Evolutionary conservation across 1,140 invertebrate species (phyloP), one percentile per base, ranked within the genome.

Genomic region (Brachionus sp.): DNA sequence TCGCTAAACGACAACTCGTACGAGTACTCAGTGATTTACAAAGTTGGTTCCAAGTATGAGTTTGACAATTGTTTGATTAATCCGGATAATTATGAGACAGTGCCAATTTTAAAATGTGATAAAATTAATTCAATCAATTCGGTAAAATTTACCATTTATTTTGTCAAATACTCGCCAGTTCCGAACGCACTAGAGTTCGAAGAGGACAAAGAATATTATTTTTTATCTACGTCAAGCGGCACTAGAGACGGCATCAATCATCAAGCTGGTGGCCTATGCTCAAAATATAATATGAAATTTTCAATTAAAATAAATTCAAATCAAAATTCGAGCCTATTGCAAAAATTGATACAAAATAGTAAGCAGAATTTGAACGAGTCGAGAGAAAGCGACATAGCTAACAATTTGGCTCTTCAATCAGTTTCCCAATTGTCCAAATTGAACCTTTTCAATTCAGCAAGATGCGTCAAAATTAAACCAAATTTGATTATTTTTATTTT

Each of bases 131-230:
- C 62, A 29, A 35, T 25, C 19, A 80, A 62, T 80, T 37, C 77
- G 12, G 77, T 80, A 3, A 80, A 80, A 33, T 80, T 80, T 44
- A 80, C 77, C 57, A 62, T 80, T 50, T 80, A 80, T 80, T 80
- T 80, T 66, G 62, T 80, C 5, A 80, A 80, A 66, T 80, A 42
- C n/a, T 80, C 77, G 29, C 77, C 77, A 62, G 77, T 80, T 9
- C 77, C 77, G 16, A 80, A 80, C 33, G 77, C 77, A 33, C 39
- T 80, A 5, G 77, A 80, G n/a, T 80, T 80, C 50, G 62, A 66
- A 35, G 77, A 80, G 29, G 77, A 66, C 29, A 57, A 80, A 80
- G 77, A 80, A 19, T 80, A 80, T 62, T 80, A 80, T 29, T 80
- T 80, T 80, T 80, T 80, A 25, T 80, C 77, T 5, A 44, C 77